Percentiles rank a stretch among this genome's conserved stretches.
Conservation (phyloP, 1,140 invertebrate species). For the Drosophila guanche region DNA sequence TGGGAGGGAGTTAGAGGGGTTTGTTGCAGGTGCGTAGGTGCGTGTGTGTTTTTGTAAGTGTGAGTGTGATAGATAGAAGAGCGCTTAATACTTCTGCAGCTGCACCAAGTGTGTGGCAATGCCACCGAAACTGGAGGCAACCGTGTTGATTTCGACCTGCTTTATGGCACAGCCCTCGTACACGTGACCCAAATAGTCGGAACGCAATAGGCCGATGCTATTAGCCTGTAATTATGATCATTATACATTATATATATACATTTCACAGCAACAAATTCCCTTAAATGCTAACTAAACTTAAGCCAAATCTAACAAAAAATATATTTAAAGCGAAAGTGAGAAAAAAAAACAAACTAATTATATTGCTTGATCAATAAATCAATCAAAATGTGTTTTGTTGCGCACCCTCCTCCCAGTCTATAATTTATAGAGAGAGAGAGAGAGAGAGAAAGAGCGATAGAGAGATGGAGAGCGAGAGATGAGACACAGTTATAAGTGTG, state of each 20-base stretch:
- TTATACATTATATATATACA: constrained; percentile 68
- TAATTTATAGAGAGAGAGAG: constrained; percentile 3
- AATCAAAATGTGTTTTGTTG: not conserved
- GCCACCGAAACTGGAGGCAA: constrained; percentile 89
- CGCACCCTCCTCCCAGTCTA: constrained; percentile 7
- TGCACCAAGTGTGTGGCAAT: constrained; percentile 86
- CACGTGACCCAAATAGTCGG: constrained; percentile 90
- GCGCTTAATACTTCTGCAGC: constrained; percentile 87
- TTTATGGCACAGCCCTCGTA: constrained; percentile 86
- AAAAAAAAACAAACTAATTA: not conserved
- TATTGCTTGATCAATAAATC: not conserved
- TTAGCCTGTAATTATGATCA: constrained; percentile 82
- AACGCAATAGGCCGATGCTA: constrained; percentile 88
- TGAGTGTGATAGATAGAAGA: constrained; percentile 59
- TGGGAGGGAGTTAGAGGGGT: not conserved
- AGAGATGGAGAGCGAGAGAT: constrained; percentile 6
- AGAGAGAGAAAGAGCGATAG: constrained; percentile 4
- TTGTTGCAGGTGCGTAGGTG: not conserved
- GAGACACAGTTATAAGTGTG: constrained; percentile 6
- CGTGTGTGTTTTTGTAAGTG: constrained; percentile 17
- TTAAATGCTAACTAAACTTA: constrained; percentile 42
- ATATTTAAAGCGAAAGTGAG: not conserved
- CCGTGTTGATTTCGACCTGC: constrained; percentile 91
- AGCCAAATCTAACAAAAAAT: not conserved
- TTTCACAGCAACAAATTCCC: constrained; percentile 33